These are phyloP conservation scores for Philaethria dido DNA, from an alignment of 2,888 invertebrate genomes.

Conservation along the genomic window DNA sequence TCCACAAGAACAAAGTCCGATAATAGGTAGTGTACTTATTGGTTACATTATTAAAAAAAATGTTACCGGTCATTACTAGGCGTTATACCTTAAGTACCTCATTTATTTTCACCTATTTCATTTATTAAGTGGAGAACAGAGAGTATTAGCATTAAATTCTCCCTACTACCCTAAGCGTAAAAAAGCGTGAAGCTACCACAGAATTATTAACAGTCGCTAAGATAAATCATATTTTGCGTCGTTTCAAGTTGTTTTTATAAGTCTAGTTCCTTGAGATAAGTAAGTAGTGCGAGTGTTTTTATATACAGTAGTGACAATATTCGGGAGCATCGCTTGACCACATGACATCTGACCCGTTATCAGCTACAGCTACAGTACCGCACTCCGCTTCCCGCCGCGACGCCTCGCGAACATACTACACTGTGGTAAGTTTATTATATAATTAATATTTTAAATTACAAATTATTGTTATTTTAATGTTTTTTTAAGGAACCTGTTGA, in stretches of 20 bases:
- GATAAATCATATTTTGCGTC: neutral
- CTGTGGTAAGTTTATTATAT: constrained; percentile 30
- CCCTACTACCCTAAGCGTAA: too few relatives aligned
- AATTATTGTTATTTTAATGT: neutral
- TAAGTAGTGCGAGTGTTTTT: neutral
- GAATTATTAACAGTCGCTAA: neutral
- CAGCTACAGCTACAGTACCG: constrained; percentile 25
- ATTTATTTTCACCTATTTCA: neutral
- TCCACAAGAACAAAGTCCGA: too few relatives aligned
- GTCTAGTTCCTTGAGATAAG: neutral
- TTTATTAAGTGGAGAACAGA: too few relatives aligned
- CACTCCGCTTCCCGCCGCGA: constrained; percentile 32
- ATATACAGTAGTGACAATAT: constrained; percentile 2
- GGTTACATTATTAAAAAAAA: too few relatives aligned
- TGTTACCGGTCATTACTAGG: neutral
- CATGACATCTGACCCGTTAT: constrained; percentile 41
- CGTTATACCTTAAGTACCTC: neutral
- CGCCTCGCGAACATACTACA: constrained; percentile 27
- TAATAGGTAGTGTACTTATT: too few relatives aligned
- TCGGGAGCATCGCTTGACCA: constrained; percentile 27
- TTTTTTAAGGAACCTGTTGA: neutral
- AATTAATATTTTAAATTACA: neutral
- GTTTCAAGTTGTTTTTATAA: neutral
- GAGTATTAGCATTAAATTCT: too few relatives aligned
- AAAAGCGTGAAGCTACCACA: neutral